A percentile compares a stretch with the other conserved stretches of the same genome.
Conservation (phyloP, 1,140 invertebrate genomes). For the Drosophila mayri region DNA sequence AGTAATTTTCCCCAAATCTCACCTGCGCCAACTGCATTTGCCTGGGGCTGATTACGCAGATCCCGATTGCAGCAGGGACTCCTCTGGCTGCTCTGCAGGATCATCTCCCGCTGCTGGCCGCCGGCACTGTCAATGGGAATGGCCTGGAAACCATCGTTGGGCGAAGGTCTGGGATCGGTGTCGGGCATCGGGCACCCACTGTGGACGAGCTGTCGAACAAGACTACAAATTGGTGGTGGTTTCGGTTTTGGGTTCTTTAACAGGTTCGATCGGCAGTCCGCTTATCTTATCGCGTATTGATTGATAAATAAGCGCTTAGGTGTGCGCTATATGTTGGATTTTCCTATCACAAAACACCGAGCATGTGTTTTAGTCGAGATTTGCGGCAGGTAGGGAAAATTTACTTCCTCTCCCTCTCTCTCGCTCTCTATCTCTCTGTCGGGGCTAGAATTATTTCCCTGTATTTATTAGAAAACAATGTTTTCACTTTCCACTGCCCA, state of each 20-base stretch:
- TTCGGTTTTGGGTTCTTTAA: conserved; percentile 9
- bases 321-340: conserved; percentile 41
- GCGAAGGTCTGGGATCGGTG: conserved; percentile 26
- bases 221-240: conserved; percentile 30
- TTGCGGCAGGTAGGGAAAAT: conserved; percentile 6
- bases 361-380: conserved; percentile 29
- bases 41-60: conserved; percentile 63
- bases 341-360: conserved; percentile 28
- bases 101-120: conserved; percentile 15
- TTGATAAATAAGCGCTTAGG: conserved; percentile 55
- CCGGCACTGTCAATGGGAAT: conserved; percentile 24
- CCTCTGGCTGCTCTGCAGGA: conserved; percentile 24
- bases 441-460: neutral
- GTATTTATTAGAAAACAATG: neutral
- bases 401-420: neutral
- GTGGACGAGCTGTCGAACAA: conserved; percentile 31
- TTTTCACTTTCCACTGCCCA: neutral
- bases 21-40: conserved; percentile 69
- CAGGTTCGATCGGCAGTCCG: neutral
- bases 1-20: conserved; percentile 1
- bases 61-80: conserved; percentile 59
- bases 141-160: conserved; percentile 41
- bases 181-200: conserved; percentile 40
- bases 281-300: conserved; percentile 70
- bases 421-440: neutral